These are phyloP conservation scores for Drosophila prostipennis DNA, from an alignment of 2,888 invertebrate genomes.

Conservation along the genomic window DNA sequence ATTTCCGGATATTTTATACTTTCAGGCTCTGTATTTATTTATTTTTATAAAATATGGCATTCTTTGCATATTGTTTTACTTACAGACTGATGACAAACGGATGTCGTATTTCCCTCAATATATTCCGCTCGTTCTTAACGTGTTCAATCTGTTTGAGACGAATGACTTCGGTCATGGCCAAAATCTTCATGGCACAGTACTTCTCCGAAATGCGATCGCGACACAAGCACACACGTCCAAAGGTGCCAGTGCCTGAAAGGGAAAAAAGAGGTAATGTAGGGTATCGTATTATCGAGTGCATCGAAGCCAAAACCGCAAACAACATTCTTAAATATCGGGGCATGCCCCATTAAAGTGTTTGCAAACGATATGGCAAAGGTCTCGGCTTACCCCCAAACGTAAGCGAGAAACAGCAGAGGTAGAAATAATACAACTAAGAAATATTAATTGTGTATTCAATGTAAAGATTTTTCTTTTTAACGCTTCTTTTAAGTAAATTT, in stretches of 20 bases:
- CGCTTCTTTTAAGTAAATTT: too few relatives aligned
- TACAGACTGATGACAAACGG: conserved; percentile 98
- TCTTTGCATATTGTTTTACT: conserved; percentile 83
- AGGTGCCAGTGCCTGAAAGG: conserved; percentile 95
- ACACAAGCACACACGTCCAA: conserved; percentile 96
- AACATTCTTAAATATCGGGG: conserved; percentile 40
- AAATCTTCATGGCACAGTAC: conserved; percentile 96
- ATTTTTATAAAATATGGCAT: not conserved
- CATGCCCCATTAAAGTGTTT: conserved; percentile 52
- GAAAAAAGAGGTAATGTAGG: conserved; percentile 11
- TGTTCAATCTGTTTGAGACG: conserved; percentile 98
- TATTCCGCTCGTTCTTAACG: conserved; percentile 98
- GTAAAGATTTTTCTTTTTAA: too few relatives aligned
- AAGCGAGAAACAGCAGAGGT: conserved; percentile 5
- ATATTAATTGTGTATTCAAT: too few relatives aligned
- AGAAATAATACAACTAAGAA: not conserved
- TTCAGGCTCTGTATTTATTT: not conserved
- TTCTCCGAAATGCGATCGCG: conserved; percentile 92
- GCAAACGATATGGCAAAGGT: conserved; percentile 46
- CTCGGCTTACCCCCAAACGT: conserved; percentile 19
- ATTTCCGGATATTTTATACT: not conserved
- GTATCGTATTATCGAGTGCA: conserved; percentile 31
- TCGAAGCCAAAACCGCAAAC: conserved; percentile 39
- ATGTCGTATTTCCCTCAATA: conserved; percentile 95
- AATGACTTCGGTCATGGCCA: conserved; percentile 96